Conservation (phyloP, 1,140 invertebrate species). For the Neotoxoptera formosana region DNA sequence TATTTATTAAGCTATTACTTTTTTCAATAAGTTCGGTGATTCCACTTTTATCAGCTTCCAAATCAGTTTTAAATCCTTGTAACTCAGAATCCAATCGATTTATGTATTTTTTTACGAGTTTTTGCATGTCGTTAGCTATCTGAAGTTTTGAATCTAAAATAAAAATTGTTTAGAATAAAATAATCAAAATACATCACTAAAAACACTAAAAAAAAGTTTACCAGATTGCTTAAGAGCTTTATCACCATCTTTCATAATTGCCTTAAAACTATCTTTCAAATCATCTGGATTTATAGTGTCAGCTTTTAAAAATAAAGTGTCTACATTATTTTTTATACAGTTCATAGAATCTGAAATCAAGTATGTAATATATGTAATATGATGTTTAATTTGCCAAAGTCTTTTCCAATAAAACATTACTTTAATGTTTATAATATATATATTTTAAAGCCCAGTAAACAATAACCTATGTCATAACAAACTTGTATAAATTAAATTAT, state of each 20-base stretch:
- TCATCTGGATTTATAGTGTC: constrained; percentile 81
- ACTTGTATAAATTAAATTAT: not conserved
- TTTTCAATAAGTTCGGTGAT: constrained; percentile 97
- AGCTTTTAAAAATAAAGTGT: constrained; percentile 86
- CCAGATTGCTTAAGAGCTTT: constrained; percentile 93
- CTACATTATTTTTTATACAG: constrained; percentile 88
- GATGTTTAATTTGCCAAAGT: not conserved
- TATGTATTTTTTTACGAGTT: constrained; percentile 91
- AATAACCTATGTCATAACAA: not conserved
- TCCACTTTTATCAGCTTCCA: constrained; percentile 97
- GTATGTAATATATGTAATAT: not conserved
- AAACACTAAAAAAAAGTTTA: constrained; percentile 59
- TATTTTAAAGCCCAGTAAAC: not conserved
- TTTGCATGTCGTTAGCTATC: constrained; percentile 92
- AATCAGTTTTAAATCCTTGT: constrained; percentile 97
- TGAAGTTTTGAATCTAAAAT: constrained; percentile 77
- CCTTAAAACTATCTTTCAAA: constrained; percentile 83
- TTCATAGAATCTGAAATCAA: constrained; percentile 84
- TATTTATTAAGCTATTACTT: constrained; percentile 62
- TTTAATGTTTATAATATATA: not conserved
- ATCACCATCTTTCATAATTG: constrained; percentile 87
- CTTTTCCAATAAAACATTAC: not conserved
- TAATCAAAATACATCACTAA: not conserved
- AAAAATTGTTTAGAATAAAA: not conserved
- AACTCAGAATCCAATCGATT: constrained; percentile 91